Evolutionary conservation across 2,888 invertebrate genomes (phyloP).

Genomic region (Andrena trimmerana): DNA sequence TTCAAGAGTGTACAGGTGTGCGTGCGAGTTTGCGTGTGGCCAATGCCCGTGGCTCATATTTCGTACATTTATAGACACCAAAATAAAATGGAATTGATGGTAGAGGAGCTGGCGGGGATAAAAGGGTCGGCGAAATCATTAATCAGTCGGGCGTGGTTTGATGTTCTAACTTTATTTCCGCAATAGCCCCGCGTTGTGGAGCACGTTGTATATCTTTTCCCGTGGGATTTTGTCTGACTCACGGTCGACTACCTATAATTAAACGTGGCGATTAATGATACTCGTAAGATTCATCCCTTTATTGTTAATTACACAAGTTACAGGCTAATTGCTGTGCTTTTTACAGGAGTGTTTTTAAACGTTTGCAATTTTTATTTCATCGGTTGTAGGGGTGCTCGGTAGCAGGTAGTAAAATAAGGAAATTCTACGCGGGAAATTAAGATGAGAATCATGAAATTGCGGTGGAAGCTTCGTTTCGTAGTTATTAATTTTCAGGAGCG

Average conservation of each 20-base stretch:
- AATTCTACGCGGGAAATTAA: no score
- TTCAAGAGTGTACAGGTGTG: not conserved
- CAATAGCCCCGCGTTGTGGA: slow-evolving; percentile 89
- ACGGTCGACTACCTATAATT: slow-evolving; percentile 88
- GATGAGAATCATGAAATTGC: no score
- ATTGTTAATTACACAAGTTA: not conserved
- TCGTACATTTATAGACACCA: not conserved
- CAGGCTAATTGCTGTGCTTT: not conserved
- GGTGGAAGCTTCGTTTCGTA: no score
- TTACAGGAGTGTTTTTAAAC: not conserved
- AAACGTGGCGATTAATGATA: not conserved
- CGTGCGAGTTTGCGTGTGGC: not conserved
- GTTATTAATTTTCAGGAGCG: no score
- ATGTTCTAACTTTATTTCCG: slow-evolving; percentile 48
- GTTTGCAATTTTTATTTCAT: no score
- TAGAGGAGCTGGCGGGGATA: not conserved
- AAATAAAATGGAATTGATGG: not conserved
- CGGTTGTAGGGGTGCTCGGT: no score
- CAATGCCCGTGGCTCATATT: not conserved
- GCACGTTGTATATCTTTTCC: slow-evolving; percentile 90
- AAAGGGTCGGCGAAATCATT: not conserved
- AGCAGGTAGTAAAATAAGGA: no score
- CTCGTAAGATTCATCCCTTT: not conserved
- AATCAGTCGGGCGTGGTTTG: not conserved
- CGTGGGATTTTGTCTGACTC: slow-evolving; percentile 93